Evolutionary conservation across 2,797 vertebrate species (phyloP).

Genomic region (Protonibea diacanthus): DNA sequence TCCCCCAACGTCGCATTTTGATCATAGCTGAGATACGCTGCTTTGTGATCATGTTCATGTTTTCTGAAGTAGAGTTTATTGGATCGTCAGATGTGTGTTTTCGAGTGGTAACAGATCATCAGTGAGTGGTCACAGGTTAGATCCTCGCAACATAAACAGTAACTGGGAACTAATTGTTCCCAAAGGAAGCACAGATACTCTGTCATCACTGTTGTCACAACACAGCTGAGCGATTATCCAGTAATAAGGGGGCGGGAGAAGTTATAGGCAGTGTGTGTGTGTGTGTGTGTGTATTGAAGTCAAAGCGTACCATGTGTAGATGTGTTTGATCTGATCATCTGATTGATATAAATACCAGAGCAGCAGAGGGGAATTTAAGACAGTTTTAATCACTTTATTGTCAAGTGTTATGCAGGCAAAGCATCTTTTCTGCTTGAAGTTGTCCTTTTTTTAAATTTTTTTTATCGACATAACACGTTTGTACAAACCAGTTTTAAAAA

Average conservation of each 20-base stretch:
- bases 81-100: constrained; percentile 8
- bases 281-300: constrained; percentile 11
- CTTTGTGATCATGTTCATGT: neutral
- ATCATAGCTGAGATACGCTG: neutral
- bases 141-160: neutral
- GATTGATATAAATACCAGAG: constrained; percentile 16
- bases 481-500: constrained; percentile 99
- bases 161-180: constrained; percentile 17
- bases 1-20: constrained; percentile 9
- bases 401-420: constrained; percentile 98
- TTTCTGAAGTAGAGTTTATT: neutral
- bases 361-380: constrained; percentile 72
- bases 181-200: neutral
- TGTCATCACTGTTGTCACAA: constrained; percentile 27
- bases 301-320: neutral
- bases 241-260: neutral
- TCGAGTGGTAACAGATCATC: neutral
- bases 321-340: constrained; percentile 3
- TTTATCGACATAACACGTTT: constrained; percentile 95
- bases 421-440: constrained; percentile 86
- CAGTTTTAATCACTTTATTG: constrained; percentile 97
- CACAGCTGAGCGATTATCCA: constrained; percentile 31
- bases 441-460: constrained; percentile 70
- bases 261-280: neutral
- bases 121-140: neutral